Conservation (phyloP, 2,888 invertebrate genomes). For the Phaonia tiefii region DNA sequence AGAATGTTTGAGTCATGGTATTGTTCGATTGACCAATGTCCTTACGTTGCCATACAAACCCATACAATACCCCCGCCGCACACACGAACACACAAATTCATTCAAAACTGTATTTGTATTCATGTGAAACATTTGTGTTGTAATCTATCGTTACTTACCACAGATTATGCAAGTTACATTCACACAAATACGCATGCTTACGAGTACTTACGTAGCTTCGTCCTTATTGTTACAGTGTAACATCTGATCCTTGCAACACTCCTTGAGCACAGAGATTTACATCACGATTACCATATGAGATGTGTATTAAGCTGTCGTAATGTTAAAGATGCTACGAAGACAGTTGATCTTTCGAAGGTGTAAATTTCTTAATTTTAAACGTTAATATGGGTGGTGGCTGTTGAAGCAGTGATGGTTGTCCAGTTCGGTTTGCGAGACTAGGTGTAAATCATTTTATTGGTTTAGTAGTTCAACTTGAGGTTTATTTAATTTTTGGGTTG, state of each 20-base stretch:
- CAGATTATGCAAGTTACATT: constrained; percentile 77
- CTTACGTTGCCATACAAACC: constrained; percentile 34
- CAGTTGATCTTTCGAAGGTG: constrained; percentile 68
- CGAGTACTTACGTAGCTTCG: constrained; percentile 64
- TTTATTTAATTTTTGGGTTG: constrained; percentile 28
- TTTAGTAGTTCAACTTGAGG: constrained; percentile 71
- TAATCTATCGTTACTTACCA: constrained; percentile 76
- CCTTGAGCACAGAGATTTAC: constrained; percentile 37
- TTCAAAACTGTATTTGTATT: constrained; percentile 29
- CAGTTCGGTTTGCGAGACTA: constrained; percentile 56
- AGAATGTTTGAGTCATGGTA: constrained; percentile 26
- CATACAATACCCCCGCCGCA: too few species aligned
- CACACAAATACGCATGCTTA: constrained; percentile 53
- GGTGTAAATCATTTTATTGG: constrained; percentile 74
- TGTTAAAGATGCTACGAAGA: neutral
- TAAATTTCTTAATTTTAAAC: constrained; percentile 74
- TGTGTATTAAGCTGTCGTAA: constrained; percentile 45
- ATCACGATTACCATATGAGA: constrained; percentile 24
- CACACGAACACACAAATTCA: constrained; percentile 1
- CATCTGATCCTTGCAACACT: constrained; percentile 37
- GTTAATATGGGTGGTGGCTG: constrained; percentile 71
- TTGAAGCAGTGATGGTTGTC: neutral
- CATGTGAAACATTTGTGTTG: constrained; percentile 71
- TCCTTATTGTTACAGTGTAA: constrained; percentile 1
- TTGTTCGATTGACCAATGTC: constrained; percentile 52